phyloP scores from a whole-genome alignment of 2,888 invertebrate genomes.

The Pachliopta kotzebuea region DNA sequence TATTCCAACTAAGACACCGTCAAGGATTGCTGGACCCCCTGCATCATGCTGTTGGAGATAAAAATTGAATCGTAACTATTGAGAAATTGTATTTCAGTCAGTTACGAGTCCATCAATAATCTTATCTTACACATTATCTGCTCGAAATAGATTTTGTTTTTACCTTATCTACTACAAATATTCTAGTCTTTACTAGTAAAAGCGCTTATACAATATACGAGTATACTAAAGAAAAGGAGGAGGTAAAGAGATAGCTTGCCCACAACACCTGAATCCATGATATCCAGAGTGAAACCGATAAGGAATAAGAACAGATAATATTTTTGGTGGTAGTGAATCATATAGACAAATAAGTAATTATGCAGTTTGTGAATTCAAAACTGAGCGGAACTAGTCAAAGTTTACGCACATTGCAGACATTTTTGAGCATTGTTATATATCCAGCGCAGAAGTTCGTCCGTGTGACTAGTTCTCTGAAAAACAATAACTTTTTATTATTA shows the following conservation, averaged over 20 bases:
- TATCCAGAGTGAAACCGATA: no score
- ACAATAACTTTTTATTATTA: neutral
- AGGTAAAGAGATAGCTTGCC: no score
- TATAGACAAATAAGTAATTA: neutral
- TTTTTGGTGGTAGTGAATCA: neutral
- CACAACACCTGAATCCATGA: no score
- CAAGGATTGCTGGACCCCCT: slow-evolving; percentile 66
- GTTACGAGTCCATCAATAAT: neutral
- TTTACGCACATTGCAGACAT: slow-evolving; percentile 59
- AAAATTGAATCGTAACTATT: neutral
- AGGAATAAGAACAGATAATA: no score
- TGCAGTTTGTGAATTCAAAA: neutral
- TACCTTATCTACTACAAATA: neutral
- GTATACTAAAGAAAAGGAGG: neutral
- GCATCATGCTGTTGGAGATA: slow-evolving; percentile 59
- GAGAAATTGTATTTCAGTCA: neutral
- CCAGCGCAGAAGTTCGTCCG: slow-evolving; percentile 69
- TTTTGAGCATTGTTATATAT: slow-evolving; percentile 60
- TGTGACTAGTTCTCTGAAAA: slow-evolving; percentile 58
- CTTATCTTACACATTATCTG: slow-evolving; percentile 10
- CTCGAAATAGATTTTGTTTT: neutral
- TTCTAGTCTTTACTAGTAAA: neutral
- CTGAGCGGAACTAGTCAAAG: neutral
- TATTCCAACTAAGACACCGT: slow-evolving; percentile 56
- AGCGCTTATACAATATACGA: neutral